A percentile compares a stretch with the other conserved stretches of the same genome.
phyloP scores from a whole-genome alignment of 2,113 vertebrate genomes.

The Bos taurus region DNA sequence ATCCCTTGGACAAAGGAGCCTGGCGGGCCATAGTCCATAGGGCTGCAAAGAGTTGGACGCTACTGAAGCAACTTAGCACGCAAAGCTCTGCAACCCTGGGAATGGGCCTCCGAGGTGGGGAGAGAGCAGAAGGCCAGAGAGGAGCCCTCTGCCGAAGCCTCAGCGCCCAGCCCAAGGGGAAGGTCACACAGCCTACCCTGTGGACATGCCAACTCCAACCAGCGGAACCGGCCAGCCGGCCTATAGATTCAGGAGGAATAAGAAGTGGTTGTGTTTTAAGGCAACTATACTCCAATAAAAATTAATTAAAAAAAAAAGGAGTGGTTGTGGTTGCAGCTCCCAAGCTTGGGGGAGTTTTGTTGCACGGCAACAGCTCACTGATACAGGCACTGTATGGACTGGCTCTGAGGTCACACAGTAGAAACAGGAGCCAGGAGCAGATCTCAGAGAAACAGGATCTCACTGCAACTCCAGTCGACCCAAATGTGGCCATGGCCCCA shows the following conservation, averaged over 20 bases:
- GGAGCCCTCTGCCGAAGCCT: neutral
- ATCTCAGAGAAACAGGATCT: neutral
- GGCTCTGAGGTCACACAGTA: neutral
- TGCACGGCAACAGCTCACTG: neutral
- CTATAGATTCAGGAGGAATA: neutral
- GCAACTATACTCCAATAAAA: neutral
- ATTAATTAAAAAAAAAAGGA: neutral
- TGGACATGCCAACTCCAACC: neutral
- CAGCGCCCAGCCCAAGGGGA: neutral
- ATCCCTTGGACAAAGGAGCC: neutral
- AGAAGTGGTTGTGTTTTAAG: neutral
- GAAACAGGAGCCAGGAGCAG: neutral
- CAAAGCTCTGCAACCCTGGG: neutral
- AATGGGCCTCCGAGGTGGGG: neutral
- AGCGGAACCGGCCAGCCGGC: fast-evolving
- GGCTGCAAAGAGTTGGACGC: fast-evolving
- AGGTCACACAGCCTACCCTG: neutral
- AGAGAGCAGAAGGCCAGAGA: neutral
- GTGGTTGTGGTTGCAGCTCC: neutral
- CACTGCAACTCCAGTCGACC: no score
- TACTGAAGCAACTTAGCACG: neutral
- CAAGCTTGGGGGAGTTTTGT: neutral
- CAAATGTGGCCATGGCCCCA: neutral
- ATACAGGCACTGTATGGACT: neutral
- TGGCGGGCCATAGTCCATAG: neutral